Percentiles rank a stretch among this genome's conserved stretches.
Conservation (phyloP, 1,140 invertebrate species). For the Anastatus disparis region DNA sequence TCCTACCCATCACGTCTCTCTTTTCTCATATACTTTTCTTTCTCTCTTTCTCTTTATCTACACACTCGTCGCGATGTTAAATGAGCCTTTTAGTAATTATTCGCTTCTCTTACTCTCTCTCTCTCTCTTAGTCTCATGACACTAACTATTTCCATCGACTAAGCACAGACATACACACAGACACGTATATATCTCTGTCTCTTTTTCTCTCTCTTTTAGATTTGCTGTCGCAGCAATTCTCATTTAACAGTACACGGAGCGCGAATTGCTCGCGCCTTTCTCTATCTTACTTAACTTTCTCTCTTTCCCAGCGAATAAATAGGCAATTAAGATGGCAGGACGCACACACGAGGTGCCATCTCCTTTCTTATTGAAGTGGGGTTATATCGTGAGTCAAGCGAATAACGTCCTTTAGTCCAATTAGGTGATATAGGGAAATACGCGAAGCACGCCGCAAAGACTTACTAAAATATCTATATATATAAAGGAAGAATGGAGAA, state of each 20-base stretch:
- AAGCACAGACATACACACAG: too few species aligned
- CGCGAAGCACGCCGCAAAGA: too few species aligned
- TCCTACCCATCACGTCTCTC: conserved; percentile 6
- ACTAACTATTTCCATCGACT: conserved; percentile 4
- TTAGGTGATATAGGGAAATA: conserved; percentile 37
- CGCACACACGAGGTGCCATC: conserved; percentile 24
- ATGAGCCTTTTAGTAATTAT: conserved; percentile 38
- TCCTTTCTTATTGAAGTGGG: too few species aligned
- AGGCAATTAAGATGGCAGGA: conserved; percentile 38
- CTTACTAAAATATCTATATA: too few species aligned
- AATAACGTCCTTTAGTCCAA: conserved; percentile 42
- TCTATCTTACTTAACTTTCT: neutral
- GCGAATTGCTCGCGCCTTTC: neutral
- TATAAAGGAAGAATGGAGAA: too few species aligned
- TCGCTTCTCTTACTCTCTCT: neutral
- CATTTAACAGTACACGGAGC: conserved; percentile 20
- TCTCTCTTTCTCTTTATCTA: neutral
- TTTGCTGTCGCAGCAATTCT: conserved; percentile 26
- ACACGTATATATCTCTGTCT: too few species aligned
- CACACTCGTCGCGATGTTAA: conserved; percentile 28
- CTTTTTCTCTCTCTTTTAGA: neutral
- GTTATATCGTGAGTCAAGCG: conserved; percentile 20
- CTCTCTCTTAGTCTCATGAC: neutral
- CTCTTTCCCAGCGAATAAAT: conserved; percentile 4
- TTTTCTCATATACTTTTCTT: too few species aligned